Evolutionary conservation across 92 coral and sea anemone species (phyloP).

Genomic region (Palythoa grandis): DNA sequence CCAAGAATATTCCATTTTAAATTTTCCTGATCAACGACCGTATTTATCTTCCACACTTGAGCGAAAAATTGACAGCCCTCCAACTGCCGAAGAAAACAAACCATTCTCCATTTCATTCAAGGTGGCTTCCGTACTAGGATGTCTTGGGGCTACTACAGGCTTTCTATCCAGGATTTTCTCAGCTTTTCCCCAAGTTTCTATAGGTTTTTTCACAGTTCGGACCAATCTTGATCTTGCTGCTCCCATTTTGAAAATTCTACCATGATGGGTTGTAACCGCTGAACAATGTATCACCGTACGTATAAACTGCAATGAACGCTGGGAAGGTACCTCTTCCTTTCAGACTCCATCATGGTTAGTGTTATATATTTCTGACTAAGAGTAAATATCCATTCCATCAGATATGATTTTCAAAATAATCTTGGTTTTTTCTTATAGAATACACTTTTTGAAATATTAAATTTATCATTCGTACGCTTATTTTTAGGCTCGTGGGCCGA

Average conservation of each 20-base stretch:
- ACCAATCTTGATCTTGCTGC: slow-evolving; percentile 67
- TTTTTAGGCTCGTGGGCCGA: slow-evolving; percentile 99
- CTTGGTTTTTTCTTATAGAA: slow-evolving; percentile 5
- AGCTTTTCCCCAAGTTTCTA: slow-evolving; percentile 72
- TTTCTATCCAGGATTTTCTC: slow-evolving; percentile 82
- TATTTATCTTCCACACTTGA: no score
- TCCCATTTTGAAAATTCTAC: slow-evolving; percentile 77
- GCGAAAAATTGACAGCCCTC: no score
- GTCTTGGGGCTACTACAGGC: slow-evolving; percentile 86
- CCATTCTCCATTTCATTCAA: slow-evolving; percentile 63
- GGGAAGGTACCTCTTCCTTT: slow-evolving; percentile 85
- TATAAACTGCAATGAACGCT: slow-evolving; percentile 53
- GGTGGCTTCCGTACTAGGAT: slow-evolving; percentile 73
- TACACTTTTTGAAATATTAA: slow-evolving; percentile 29
- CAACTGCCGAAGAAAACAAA: background rate
- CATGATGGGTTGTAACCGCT: slow-evolving; percentile 40
- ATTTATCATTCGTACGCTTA: slow-evolving; percentile 53
- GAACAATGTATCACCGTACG: slow-evolving; percentile 23
- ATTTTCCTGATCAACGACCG: no score
- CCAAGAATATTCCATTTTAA: no score
- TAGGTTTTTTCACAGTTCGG: slow-evolving; percentile 76
- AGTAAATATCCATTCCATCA: slow-evolving; percentile 57
- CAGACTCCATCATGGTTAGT: slow-evolving; percentile 94
- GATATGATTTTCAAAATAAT: background rate
- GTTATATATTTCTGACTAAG: slow-evolving; percentile 8